Evolutionary conservation across 2,113 vertebrate species (phyloP).

Genomic region (Empidonax alnorum): DNA sequence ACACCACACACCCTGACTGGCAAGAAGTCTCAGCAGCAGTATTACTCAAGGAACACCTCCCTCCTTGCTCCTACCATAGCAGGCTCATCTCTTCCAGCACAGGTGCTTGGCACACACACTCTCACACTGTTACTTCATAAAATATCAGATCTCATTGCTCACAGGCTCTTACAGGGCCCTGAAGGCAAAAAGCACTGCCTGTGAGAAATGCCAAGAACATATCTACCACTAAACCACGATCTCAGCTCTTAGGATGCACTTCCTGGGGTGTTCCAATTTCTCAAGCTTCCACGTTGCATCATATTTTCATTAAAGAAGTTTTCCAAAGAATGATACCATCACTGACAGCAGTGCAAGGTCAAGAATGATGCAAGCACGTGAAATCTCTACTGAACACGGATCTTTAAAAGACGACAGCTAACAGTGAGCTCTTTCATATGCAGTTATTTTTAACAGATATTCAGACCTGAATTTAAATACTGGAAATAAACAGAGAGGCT

Average conservation of each 20-base stretch:
- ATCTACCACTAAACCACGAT: neutral
- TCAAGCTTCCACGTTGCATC: neutral
- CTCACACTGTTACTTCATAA: neutral
- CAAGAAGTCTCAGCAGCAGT: neutral
- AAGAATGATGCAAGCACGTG: neutral
- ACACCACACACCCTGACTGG: neutral
- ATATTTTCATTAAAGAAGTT: neutral
- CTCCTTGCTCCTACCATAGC: neutral
- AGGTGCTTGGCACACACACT: neutral
- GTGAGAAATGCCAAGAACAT: neutral
- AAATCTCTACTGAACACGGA: neutral
- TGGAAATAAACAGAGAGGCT: neutral
- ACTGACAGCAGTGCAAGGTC: neutral
- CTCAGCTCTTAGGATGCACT: neutral
- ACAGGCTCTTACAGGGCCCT: neutral
- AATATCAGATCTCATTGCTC: accelerated
- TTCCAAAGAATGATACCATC: neutral
- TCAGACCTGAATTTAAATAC: neutral
- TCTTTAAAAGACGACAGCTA: slow-evolving; percentile 5
- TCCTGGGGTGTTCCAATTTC: neutral
- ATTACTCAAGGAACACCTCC: neutral
- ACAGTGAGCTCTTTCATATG: slow-evolving; percentile 1
- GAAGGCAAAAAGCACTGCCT: neutral
- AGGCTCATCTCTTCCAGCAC: neutral
- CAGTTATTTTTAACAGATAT: slow-evolving; percentile 21